Percentiles rank a stretch among this genome's conserved stretches.
phyloP scores from a whole-genome alignment of 2,797 vertebrate species.

The Meriones psammophilus region DNA sequence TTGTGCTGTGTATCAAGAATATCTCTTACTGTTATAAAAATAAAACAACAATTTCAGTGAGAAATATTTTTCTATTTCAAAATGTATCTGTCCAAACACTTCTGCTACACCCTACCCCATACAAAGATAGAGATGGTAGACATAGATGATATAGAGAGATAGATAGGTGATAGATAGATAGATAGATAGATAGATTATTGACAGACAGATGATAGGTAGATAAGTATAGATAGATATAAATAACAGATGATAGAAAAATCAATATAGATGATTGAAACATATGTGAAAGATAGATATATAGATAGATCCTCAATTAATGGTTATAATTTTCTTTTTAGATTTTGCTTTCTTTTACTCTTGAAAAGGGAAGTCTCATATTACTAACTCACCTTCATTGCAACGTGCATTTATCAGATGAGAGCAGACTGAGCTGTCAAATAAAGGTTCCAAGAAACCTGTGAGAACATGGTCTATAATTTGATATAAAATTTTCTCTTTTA shows the following conservation, averaged over 20 bases:
- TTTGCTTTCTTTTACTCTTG: constrained; percentile 55
- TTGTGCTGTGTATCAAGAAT: neutral
- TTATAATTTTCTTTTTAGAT: constrained; percentile 5
- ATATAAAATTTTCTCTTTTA: constrained; percentile 36
- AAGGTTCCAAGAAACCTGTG: neutral
- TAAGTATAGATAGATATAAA: neutral
- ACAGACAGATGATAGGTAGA: neutral
- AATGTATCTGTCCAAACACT: neutral
- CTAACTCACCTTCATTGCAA: constrained; percentile 11
- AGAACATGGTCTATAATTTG: constrained; percentile 28
- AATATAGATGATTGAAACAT: neutral
- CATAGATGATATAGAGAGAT: neutral
- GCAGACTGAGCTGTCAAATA: neutral
- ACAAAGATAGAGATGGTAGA: neutral
- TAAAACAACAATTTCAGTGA: neutral
- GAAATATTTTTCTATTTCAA: neutral
- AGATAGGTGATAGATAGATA: neutral
- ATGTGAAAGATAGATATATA: neutral
- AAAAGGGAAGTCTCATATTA: neutral
- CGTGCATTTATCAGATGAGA: constrained; percentile 2
- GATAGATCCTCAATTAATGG: neutral
- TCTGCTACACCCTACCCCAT: neutral
- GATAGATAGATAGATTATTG: neutral
- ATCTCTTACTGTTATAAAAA: neutral
- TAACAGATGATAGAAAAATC: neutral